A percentile compares a stretch with the other conserved stretches of the same genome.
Conservation (phyloP, 2,888 invertebrate species). For the Lasioglossum figueresi region DNA sequence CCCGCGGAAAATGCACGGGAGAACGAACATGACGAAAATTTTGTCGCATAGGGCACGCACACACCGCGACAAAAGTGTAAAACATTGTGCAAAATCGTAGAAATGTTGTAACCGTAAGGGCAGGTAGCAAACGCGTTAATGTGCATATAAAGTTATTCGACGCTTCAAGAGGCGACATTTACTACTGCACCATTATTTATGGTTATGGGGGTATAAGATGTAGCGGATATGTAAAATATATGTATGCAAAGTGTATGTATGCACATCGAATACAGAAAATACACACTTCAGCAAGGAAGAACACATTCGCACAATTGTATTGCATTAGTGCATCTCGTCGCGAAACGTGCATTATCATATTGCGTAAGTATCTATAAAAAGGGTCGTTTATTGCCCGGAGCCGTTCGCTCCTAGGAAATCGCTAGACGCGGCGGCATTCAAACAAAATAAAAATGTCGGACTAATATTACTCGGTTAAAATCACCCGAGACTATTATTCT, state of each 20-base stretch:
- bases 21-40: neutral
- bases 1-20: neutral
- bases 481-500: neutral
- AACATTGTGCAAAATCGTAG: neutral
- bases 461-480: neutral
- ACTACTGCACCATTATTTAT: neutral
- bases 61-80: neutral
- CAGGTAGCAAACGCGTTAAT: neutral
- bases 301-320: neutral
- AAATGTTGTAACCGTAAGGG: neutral
- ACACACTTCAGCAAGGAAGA: neutral
- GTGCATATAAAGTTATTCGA: neutral
- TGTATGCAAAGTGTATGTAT: conserved; percentile 1
- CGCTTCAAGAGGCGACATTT: neutral
- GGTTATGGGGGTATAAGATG: neutral
- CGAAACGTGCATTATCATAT: neutral
- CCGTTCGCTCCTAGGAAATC: neutral
- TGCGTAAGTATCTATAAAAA: neutral
- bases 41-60: neutral
- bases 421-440: neutral
- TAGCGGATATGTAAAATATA: neutral
- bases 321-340: neutral
- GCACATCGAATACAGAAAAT: neutral
- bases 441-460: neutral
- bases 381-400: neutral